phyloP scores from a whole-genome alignment of 2,113 vertebrate genomes.

The Odontesthes bonariensis region DNA sequence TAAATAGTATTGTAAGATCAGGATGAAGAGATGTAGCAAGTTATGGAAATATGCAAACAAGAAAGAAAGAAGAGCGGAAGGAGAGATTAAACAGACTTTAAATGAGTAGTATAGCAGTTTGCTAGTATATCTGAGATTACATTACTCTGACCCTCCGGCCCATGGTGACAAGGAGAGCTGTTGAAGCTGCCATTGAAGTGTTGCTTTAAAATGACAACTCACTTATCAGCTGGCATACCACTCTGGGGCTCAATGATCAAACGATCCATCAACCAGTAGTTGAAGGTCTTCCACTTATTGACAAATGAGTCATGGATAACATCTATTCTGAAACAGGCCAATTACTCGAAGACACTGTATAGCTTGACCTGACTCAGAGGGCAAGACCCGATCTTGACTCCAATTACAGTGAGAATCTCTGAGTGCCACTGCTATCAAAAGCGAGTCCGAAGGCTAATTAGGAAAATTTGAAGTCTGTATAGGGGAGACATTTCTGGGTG shows the following conservation, averaged over 20 bases:
- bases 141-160: constrained; percentile 40
- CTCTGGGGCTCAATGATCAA: constrained; percentile 33
- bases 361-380: constrained; percentile 53
- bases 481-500: constrained; percentile 7
- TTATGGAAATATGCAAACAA: constrained; percentile 27
- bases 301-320: constrained; percentile 49
- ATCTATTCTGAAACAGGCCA: constrained; percentile 47
- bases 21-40: neutral
- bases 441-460: constrained; percentile 53
- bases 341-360: constrained; percentile 46
- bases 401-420: constrained; percentile 55
- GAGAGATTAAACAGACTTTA: constrained; percentile 35
- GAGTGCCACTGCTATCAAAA: constrained; percentile 35
- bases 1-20: constrained; percentile 33
- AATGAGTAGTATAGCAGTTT: constrained; percentile 42
- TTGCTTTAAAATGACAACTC: constrained; percentile 50
- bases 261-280: constrained; percentile 44
- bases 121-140: constrained; percentile 10
- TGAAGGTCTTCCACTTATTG: constrained; percentile 55
- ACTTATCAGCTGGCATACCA: constrained; percentile 65
- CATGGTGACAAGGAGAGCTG: constrained; percentile 25
- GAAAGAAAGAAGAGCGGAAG: neutral
- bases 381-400: constrained; percentile 43
- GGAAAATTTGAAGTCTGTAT: constrained; percentile 32
- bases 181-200: constrained; percentile 48